Conservation (phyloP, 2,797 vertebrate species). For the Anguilla obscura region DNA sequence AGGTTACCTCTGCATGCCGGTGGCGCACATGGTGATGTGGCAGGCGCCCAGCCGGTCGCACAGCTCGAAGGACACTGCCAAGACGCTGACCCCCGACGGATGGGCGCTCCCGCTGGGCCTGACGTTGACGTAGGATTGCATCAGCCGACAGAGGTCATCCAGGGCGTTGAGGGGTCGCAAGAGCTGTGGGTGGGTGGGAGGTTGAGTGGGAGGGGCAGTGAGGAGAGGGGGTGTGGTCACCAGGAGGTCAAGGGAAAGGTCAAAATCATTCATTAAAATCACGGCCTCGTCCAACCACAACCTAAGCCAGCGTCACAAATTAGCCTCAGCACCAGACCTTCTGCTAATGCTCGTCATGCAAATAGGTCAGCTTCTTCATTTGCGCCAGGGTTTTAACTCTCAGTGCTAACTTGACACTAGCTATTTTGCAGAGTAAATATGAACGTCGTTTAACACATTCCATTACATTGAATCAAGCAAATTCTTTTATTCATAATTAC, state of each 20-base stretch:
- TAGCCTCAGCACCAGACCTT: not conserved
- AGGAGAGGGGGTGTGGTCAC: not conserved
- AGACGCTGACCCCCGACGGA: slow-evolving; percentile 77
- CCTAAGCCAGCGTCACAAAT: not conserved
- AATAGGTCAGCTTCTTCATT: not conserved
- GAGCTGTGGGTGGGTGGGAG: slow-evolving; percentile 68
- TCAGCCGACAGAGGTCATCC: slow-evolving; percentile 93
- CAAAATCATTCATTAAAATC: not conserved
- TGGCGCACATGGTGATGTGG: slow-evolving; percentile 92
- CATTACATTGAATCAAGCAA: not conserved
- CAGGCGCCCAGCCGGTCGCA: slow-evolving; percentile 95
- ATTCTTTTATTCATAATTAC: not conserved
- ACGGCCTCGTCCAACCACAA: not conserved
- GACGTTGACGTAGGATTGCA: slow-evolving; percentile 86
- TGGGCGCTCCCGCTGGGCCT: slow-evolving; percentile 66
- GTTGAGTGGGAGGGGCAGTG: not conserved
- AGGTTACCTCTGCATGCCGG: slow-evolving; percentile 93
- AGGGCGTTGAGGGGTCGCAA: slow-evolving; percentile 95
- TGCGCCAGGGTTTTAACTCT: not conserved
- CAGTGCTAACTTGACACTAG: not conserved
- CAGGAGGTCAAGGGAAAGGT: not conserved
- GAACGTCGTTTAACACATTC: not conserved
- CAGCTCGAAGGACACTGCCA: slow-evolving; percentile 90
- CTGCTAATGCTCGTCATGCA: not conserved
- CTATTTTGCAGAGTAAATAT: not conserved